phyloP scores from a whole-genome alignment of 1,140 invertebrate species.

The Octopus bimaculoides region DNA sequence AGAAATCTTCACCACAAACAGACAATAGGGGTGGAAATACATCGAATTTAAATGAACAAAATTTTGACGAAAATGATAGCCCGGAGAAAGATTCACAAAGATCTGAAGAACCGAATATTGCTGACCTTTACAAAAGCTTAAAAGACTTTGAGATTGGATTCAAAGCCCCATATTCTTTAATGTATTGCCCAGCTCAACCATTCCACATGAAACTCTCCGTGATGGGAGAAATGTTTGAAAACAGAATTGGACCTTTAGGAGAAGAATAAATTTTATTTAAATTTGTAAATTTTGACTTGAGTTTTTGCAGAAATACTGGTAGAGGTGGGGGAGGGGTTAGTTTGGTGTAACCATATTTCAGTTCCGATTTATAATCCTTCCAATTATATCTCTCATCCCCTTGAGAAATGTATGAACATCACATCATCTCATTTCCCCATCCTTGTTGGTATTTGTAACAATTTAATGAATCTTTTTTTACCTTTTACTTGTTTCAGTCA shows the following conservation, averaged over 20 bases:
- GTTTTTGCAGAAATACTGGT: no score
- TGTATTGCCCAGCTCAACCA: conserved; percentile 69
- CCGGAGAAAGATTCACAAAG: no score
- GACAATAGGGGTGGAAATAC: conserved; percentile 2
- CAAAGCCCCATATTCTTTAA: conserved; percentile 48
- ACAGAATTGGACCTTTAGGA: neutral
- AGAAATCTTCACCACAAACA: neutral
- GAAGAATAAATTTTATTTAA: conserved; percentile 11
- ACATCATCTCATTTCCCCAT: no score
- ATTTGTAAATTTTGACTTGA: neutral
- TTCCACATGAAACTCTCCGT: conserved; percentile 73
- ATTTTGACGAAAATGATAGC: no score
- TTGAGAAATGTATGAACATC: no score
- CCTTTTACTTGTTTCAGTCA: no score
- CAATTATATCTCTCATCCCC: no score
- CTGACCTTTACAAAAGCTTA: conserved; percentile 48
- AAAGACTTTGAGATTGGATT: conserved; percentile 61
- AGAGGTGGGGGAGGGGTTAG: neutral
- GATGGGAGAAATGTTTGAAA: conserved; percentile 64
- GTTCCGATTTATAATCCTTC: no score
- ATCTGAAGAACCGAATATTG: conserved; percentile 59
- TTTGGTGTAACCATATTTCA: no score
- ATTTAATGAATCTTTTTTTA: no score
- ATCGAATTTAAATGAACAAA: no score
- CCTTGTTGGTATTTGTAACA: no score